A percentile compares a stretch with the other conserved stretches of the same genome.
Conservation (phyloP, 2,888 invertebrate species). For the Dryocosmus kuriphilus region DNA sequence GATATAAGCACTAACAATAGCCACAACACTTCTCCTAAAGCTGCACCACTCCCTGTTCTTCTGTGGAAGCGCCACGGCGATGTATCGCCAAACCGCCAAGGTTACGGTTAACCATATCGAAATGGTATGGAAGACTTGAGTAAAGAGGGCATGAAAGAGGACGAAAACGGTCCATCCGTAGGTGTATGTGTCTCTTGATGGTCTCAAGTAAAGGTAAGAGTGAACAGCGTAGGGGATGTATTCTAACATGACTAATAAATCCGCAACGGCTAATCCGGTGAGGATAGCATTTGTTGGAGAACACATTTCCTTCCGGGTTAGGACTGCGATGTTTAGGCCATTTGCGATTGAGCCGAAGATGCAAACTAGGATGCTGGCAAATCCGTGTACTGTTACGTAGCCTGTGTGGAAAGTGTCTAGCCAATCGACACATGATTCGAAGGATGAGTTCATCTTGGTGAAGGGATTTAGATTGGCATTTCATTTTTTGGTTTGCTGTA, state of each 20-base stretch:
- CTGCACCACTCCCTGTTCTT: constrained; percentile 90
- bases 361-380: constrained; percentile 91
- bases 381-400: constrained; percentile 89
- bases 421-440: constrained; percentile 68
- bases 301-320: constrained; percentile 93
- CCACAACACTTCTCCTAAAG: constrained; percentile 86
- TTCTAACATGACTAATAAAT: constrained; percentile 95
- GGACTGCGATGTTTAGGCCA: constrained; percentile 93
- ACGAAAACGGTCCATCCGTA: constrained; percentile 91
- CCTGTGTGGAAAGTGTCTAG: constrained; percentile 82
- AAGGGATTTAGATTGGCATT: background rate
- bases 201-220: constrained; percentile 83
- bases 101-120: constrained; percentile 96
- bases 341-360: constrained; percentile 94
- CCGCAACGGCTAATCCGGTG: constrained; percentile 93
- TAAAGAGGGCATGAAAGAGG: constrained; percentile 94
- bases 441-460: constrained; percentile 34
- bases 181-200: constrained; percentile 80
- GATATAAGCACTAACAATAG: constrained; percentile 87
- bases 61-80: constrained; percentile 90
- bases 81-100: constrained; percentile 94
- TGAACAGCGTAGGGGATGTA: constrained; percentile 94
- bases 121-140: constrained; percentile 92
- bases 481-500: background rate
- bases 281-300: constrained; percentile 95